Percentiles rank a stretch among this genome's conserved stretches.
Evolutionary conservation across 2,797 vertebrate species (phyloP).

Genomic region (Spizella passerina): DNA sequence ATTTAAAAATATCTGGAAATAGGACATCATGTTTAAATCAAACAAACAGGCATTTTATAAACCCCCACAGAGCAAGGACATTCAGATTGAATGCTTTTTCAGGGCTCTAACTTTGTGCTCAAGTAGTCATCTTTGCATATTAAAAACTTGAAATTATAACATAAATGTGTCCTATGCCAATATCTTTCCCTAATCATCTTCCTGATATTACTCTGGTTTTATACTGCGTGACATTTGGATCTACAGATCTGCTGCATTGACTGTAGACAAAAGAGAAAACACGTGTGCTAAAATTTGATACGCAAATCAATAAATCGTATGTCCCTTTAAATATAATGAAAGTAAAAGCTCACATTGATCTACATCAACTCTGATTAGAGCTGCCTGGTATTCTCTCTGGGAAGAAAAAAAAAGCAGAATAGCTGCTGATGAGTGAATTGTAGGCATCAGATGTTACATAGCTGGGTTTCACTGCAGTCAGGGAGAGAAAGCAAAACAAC

Average conservation of each 20-base stretch:
- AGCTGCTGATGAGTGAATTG: background rate
- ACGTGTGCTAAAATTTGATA: conserved; percentile 24
- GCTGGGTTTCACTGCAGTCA: background rate
- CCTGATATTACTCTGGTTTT: background rate
- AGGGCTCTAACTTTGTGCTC: background rate
- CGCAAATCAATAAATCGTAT: conserved; percentile 33
- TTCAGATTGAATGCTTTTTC: background rate
- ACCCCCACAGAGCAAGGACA: background rate
- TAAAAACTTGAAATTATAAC: background rate
- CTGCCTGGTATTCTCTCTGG: background rate
- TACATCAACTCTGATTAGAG: conserved; percentile 24
- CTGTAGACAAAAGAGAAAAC: background rate
- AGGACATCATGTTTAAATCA: background rate
- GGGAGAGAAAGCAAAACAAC: background rate
- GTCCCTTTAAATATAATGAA: conserved; percentile 34
- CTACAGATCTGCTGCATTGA: background rate
- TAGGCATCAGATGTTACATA: background rate
- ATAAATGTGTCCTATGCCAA: background rate
- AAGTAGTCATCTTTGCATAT: background rate
- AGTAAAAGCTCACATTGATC: conserved; percentile 29
- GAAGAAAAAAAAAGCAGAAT: background rate
- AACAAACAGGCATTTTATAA: background rate
- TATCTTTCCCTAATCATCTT: background rate
- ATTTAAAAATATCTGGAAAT: background rate
- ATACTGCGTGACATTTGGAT: background rate